These are phyloP conservation scores for Poeciliopsis presidionis DNA, from an alignment of 2,797 vertebrate genomes.

Conservation along the genomic window DNA sequence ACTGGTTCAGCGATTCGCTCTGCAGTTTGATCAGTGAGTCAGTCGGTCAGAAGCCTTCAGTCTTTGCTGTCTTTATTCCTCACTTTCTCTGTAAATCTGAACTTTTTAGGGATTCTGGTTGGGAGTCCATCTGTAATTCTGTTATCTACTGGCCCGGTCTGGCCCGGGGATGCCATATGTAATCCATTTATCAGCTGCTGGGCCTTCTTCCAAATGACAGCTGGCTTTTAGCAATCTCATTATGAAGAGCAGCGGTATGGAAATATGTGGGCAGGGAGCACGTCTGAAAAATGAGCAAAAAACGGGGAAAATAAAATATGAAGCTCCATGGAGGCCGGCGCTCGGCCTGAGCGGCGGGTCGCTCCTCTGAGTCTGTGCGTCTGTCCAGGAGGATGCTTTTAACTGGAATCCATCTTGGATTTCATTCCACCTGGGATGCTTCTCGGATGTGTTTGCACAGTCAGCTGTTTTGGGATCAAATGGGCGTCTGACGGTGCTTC, in stretches of 20 bases:
- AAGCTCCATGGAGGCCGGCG: constrained; percentile 1
- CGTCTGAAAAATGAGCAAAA: constrained; percentile 25
- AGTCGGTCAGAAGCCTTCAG: background rate
- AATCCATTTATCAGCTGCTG: constrained; percentile 75
- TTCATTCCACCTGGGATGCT: background rate
- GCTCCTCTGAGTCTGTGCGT: background rate
- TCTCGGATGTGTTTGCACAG: constrained; percentile 9
- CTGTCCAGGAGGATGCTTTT: constrained; percentile 5
- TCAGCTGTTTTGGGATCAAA: constrained; percentile 13
- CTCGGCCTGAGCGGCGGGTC: background rate
- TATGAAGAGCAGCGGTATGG: constrained; percentile 70
- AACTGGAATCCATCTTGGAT: constrained; percentile 11
- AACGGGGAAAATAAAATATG: background rate
- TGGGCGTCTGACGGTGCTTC: background rate
- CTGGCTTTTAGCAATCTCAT: constrained; percentile 74
- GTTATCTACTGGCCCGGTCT: constrained; percentile 77
- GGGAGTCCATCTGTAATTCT: constrained; percentile 72
- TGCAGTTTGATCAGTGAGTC: background rate
- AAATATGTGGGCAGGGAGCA: constrained; percentile 53
- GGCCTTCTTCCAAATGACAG: constrained; percentile 76
- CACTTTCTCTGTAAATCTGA: constrained; percentile 49
- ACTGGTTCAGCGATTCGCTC: background rate
- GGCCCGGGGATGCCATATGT: constrained; percentile 70
- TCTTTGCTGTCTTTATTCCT: background rate
- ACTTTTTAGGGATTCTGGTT: constrained; percentile 74